These are phyloP conservation scores for Cloeon dipterum DNA, from an alignment of 2,888 invertebrate genomes.

Conservation along the genomic window DNA sequence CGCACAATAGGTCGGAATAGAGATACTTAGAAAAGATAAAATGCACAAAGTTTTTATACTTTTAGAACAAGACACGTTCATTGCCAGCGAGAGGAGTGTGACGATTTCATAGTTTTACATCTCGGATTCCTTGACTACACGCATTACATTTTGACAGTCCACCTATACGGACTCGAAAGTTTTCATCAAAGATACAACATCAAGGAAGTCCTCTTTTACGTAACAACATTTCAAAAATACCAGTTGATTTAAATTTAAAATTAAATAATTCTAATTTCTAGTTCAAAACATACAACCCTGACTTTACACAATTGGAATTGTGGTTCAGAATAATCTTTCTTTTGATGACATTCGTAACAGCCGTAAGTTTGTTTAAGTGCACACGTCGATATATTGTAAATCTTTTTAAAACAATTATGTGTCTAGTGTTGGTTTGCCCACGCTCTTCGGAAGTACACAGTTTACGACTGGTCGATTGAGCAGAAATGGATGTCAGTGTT, in stretches of 20 bases:
- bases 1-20: constrained; percentile 43
- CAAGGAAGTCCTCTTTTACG: constrained; percentile 62
- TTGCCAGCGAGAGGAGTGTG: constrained; percentile 60
- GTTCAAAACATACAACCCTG: constrained; percentile 92
- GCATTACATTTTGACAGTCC: constrained; percentile 64
- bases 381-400: background rate
- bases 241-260: background rate
- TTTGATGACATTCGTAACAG: constrained; percentile 59
- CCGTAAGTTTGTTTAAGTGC: constrained; percentile 36
- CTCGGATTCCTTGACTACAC: constrained; percentile 73
- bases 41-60: background rate
- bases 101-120: constrained; percentile 72
- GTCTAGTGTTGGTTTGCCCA: constrained; percentile 87
- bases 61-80: constrained; percentile 49
- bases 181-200: constrained; percentile 70
- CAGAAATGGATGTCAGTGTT: constrained; percentile 88
- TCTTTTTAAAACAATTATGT: constrained; percentile 3
- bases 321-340: constrained; percentile 92
- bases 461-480: constrained; percentile 91
- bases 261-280: constrained; percentile 24
- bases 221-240: constrained; percentile 29
- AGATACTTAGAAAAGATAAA: background rate
- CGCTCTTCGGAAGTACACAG: constrained; percentile 61
- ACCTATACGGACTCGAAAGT: constrained; percentile 61
- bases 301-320: constrained; percentile 90